Conservation (phyloP, 2,113 vertebrate genomes). For the Campylorhamphus procurvoides region DNA sequence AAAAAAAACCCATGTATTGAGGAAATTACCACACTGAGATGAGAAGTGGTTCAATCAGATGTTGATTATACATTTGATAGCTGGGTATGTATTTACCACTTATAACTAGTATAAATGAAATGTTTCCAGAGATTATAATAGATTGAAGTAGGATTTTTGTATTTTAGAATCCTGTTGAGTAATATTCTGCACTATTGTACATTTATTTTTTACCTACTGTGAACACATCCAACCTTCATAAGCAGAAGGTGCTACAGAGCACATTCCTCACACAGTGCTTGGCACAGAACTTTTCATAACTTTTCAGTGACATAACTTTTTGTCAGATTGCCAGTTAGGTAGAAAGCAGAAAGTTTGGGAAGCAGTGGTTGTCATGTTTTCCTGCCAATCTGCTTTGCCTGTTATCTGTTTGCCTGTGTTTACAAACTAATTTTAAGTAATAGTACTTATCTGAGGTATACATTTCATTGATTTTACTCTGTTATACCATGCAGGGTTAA, state of each 20-base stretch:
- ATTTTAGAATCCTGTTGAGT: slow-evolving; percentile 44
- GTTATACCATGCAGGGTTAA: not conserved
- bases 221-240: slow-evolving; percentile 19
- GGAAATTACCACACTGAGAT: not conserved
- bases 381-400: not conserved
- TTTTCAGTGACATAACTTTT: slow-evolving; percentile 24
- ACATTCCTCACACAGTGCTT: slow-evolving; percentile 25
- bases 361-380: not conserved
- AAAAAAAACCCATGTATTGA: not conserved
- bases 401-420: not conserved
- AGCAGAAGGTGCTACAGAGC: slow-evolving; percentile 43
- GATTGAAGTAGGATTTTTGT: not conserved
- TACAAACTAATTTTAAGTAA: slow-evolving; percentile 1
- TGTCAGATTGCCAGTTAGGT: slow-evolving; percentile 36
- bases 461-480: not conserved
- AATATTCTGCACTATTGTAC: not conserved
- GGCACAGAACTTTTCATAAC: slow-evolving; percentile 25
- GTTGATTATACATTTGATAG: not conserved
- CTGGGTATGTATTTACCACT: not conserved
- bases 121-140: not conserved
- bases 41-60: not conserved
- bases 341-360: not conserved
- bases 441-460: not conserved
- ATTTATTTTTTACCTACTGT: slow-evolving; percentile 19
- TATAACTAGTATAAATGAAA: not conserved